A percentile compares a stretch with the other conserved stretches of the same genome.
Conservation (phyloP, 1,140 invertebrate species). For the Trinorchestia longiramus region DNA sequence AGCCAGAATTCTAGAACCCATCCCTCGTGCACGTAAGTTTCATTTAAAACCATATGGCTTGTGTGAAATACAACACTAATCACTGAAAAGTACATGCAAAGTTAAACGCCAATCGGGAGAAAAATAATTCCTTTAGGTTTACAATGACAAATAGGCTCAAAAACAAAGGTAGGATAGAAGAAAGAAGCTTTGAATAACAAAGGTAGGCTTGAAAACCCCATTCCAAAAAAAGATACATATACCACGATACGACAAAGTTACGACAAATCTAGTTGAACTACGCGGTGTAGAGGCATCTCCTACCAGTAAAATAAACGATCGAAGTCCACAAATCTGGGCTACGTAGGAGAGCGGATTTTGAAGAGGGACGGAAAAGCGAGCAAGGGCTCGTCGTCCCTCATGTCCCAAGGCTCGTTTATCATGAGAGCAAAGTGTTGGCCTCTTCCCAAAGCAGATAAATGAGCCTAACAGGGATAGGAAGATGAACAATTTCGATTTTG, state of each 20-base stretch:
- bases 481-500: conserved; percentile 54
- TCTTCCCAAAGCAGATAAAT: conserved; percentile 51
- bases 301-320: conserved; percentile 25
- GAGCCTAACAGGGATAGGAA: conserved; percentile 48
- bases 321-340: not conserved
- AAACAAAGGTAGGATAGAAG: not conserved
- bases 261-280: not conserved
- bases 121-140: not conserved
- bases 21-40: not conserved
- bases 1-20: not conserved
- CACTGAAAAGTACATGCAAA: not conserved
- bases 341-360: conserved; percentile 15
- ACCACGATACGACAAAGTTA: not conserved
- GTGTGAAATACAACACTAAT: not conserved
- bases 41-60: not conserved
- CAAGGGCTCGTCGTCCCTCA: conserved; percentile 47
- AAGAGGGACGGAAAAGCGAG: not conserved
- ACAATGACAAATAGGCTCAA: not conserved
- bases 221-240: not conserved
- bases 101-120: not conserved
- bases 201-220: not conserved
- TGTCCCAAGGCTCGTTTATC: conserved; percentile 51
- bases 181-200: not conserved
- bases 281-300: not conserved
- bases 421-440: conserved; percentile 53